Conservation (phyloP, 1,140 invertebrate species). For the Heliconius nattereri region DNA sequence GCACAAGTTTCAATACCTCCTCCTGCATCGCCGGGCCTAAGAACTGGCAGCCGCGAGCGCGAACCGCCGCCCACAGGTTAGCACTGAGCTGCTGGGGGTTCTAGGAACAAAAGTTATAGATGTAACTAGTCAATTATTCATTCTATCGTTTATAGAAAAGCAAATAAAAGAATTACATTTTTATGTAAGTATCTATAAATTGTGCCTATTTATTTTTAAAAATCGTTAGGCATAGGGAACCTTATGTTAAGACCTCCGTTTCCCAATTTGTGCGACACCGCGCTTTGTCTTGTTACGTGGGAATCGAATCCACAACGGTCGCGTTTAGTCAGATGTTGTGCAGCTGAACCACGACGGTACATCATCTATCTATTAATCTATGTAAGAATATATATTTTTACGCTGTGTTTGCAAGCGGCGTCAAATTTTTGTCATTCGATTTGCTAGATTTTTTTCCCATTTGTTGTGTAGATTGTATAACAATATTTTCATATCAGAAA, state of each 20-base stretch:
- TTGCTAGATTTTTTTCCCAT: no score
- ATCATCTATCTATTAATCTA: neutral
- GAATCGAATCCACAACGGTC: no score
- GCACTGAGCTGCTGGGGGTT: constrained; percentile 73
- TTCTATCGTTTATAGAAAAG: neutral
- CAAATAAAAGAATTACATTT: neutral
- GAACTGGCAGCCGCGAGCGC: constrained; percentile 98
- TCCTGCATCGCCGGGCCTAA: constrained; percentile 99
- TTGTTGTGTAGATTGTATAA: no score
- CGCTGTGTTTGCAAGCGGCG: no score
- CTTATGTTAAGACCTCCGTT: no score
- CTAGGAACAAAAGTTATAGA: constrained; percentile 38
- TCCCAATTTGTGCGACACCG: no score
- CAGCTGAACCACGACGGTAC: neutral
- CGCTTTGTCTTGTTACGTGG: no score
- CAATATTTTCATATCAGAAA: no score
- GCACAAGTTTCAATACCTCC: constrained; percentile 96
- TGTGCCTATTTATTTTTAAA: no score
- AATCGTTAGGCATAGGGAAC: no score
- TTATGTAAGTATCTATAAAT: no score
- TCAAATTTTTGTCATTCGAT: no score
- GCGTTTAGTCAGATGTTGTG: neutral
- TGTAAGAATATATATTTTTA: neutral
- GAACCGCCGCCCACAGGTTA: constrained; percentile 95
- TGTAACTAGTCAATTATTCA: neutral